These are phyloP conservation scores for Hoplostethus mediterraneus DNA, from an alignment of 2,797 vertebrate genomes.

Conservation along the genomic window DNA sequence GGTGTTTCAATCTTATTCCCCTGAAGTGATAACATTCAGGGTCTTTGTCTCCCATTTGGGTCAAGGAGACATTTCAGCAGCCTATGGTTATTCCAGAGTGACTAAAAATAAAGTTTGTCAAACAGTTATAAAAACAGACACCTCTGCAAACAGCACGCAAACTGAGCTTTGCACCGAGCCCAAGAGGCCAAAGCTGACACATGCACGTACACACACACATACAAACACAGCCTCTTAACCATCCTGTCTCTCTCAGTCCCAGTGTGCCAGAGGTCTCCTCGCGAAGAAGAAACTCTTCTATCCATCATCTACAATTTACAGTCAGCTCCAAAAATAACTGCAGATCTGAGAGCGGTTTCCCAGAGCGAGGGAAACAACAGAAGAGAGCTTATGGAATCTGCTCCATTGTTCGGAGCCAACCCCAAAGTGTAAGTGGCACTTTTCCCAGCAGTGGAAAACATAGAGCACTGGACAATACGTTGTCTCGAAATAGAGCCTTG, in stretches of 20 bases:
- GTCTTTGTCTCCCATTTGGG: constrained; percentile 57
- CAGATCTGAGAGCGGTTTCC: constrained; percentile 59
- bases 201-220: background rate
- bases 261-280: constrained; percentile 47
- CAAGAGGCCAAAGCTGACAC: constrained; percentile 32
- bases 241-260: constrained; percentile 26
- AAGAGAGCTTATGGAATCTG: constrained; percentile 79
- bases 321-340: constrained; percentile 72
- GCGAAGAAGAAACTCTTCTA: constrained; percentile 58
- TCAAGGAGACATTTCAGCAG: constrained; percentile 62
- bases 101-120: constrained; percentile 75
- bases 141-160: constrained; percentile 43
- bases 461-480: constrained; percentile 73
- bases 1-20: constrained; percentile 2
- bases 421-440: constrained; percentile 77
- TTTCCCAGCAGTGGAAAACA: constrained; percentile 78
- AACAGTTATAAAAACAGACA: constrained; percentile 44
- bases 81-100: constrained; percentile 44
- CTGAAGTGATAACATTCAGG: constrained; percentile 31
- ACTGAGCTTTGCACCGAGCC: constrained; percentile 24
- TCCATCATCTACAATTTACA: constrained; percentile 66
- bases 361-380: constrained; percentile 77
- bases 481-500: constrained; percentile 68
- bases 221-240: constrained; percentile 40
- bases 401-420: constrained; percentile 77